Evolutionary conservation across 53 echinoderm and acorn worm species (phyloP), one percentile per base, ranked within the genome.

Genomic region (Antedon mediterranea): DNA sequence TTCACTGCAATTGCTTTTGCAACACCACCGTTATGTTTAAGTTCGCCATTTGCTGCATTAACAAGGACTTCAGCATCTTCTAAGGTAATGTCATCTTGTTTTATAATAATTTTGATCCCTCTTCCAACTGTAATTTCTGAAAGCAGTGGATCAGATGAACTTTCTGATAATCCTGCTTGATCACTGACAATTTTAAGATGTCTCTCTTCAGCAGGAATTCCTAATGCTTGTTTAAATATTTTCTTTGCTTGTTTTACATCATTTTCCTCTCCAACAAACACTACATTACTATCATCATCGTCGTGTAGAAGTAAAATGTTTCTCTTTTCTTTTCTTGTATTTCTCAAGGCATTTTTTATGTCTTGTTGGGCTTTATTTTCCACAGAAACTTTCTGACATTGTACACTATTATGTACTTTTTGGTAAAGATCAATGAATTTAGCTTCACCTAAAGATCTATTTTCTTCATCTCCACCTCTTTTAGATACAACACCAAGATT

Each of bases 61-160:
- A 79, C 79, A 79, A 79, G 79, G 4, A 79, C 71, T 31, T 79
- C 79, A 29, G 71, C 71, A 33, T 71, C 9, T 71, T 79, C 31
- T 8, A 32, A 71, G 30, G 28, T 28, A 6, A 79, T 79, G 28
- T 71, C 32, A 30, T 71, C 79, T 15, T 23, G 23, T 57, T 23
- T 57, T 8, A 57, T 23, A 23, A 57, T 57, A 57, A 57, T 26
- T 57, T 57, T 57, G 7, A 57, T 23, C 23, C 26, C 57, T 18
- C 23, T 57, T 11, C 57, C 57, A 57, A 57, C 57, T 18, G 8
- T 57, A 57, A 57, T 57, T 23, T 57, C 23, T 57, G 11, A 37
- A 37, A 6, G 4, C 37, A 11, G 4, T 4, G 4, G 37, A 11
- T 37, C 37, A 37, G 57, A 57, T 6, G 20, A 57, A 57, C 57